These are phyloP conservation scores for Oryctes rhinoceros DNA, from an alignment of 1,140 invertebrate genomes.

Conservation along the genomic window DNA sequence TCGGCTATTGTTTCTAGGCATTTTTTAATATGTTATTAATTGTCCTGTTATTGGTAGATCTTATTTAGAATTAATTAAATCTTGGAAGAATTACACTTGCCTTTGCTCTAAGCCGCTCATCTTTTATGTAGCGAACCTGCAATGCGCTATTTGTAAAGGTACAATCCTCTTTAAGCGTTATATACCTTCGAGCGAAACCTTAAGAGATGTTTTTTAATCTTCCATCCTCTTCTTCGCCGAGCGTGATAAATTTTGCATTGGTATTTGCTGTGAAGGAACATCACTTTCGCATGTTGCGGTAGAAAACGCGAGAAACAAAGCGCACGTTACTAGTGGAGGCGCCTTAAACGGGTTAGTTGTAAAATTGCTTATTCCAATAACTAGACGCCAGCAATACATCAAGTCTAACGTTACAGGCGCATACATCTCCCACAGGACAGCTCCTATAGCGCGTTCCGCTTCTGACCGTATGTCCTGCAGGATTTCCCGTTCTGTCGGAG, in stretches of 20 bases:
- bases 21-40: too few relatives aligned
- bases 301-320: not conserved
- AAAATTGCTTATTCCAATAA: conserved; percentile 29
- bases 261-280: not conserved
- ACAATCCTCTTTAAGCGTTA: too few relatives aligned
- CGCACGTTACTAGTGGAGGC: not conserved
- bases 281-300: not conserved
- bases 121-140: too few relatives aligned
- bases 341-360: conserved; percentile 1
- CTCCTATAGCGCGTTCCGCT: conserved; percentile 1
- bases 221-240: not conserved
- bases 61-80: too few relatives aligned
- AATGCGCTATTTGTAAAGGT: too few relatives aligned
- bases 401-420: not conserved
- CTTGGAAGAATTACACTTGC: too few relatives aligned
- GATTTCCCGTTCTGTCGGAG: conserved; percentile 1
- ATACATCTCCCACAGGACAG: conserved; percentile 10
- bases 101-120: too few relatives aligned
- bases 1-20: too few relatives aligned
- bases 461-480: conserved; percentile 23
- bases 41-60: too few relatives aligned
- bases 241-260: not conserved
- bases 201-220: not conserved
- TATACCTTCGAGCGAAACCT: not conserved
- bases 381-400: conserved; percentile 22